phyloP scores from a whole-genome alignment of 1,140 invertebrate species.

The Gryon sp. region DNA sequence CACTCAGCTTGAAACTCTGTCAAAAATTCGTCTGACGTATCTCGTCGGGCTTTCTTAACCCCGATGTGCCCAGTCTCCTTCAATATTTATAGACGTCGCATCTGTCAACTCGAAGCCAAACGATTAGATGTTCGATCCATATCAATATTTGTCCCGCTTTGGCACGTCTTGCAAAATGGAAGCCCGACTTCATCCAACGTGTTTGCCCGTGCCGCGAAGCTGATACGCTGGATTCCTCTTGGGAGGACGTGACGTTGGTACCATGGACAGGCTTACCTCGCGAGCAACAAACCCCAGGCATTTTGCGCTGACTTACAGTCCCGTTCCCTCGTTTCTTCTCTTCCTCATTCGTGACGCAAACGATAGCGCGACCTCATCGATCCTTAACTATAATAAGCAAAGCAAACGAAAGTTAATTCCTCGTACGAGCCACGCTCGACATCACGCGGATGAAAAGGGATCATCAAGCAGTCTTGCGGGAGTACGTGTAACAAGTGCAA shows the following conservation, averaged over 20 bases:
- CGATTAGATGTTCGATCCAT: conserved; percentile 64
- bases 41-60: neutral
- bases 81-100: conserved; percentile 30
- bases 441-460: conserved; percentile 43
- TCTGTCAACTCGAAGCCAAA: conserved; percentile 17
- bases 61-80: too few species aligned
- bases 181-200: conserved; percentile 62
- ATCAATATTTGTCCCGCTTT: conserved; percentile 52
- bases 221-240: conserved; percentile 75
- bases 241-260: conserved; percentile 74
- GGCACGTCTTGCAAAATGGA: conserved; percentile 51
- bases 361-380: conserved; percentile 65
- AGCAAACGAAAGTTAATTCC: conserved; percentile 70
- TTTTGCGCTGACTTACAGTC: conserved; percentile 44
- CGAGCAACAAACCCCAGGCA: conserved; percentile 67
- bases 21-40: too few species aligned
- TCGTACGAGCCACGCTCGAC: conserved; percentile 35
- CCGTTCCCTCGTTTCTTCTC: conserved; percentile 19
- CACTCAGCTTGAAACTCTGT: too few species aligned
- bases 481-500: conserved; percentile 45
- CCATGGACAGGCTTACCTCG: conserved; percentile 73
- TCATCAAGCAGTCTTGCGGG: conserved; percentile 21
- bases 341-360: conserved; percentile 43
- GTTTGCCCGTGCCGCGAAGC: conserved; percentile 76
- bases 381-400: conserved; percentile 69